Evolutionary conservation across 2,888 invertebrate species (phyloP), one percentile per base, ranked within the genome.

Genomic region (Drosophila antonietae): DNA sequence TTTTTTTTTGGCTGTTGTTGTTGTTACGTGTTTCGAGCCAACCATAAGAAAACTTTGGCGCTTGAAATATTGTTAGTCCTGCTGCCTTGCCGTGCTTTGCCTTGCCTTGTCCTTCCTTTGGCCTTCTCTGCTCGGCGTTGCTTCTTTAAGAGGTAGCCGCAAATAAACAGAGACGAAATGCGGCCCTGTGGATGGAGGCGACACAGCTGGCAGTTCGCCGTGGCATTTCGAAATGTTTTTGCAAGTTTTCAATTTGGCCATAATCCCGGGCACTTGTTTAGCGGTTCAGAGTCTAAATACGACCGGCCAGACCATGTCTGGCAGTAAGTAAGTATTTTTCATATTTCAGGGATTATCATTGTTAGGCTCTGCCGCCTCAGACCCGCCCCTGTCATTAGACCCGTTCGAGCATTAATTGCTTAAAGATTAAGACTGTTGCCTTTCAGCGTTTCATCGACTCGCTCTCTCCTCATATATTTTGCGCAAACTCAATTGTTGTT

Each of bases 41-140:
- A 49, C 65, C 65, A 62, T 61, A 74, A 66, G 81, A 78, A 87
- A 83, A 88, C 59, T 83, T 83, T 82, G 66, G 80, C 82, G 74
- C 78, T 88, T 86, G 81, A 88, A 86, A 88, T 81, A 86, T 88
- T 86, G 88, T 84, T 86, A 70, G 73, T 68, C 73, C 64, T 83
- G 70, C 69, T 68, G 68, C 52, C 23, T 23, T 23, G 23, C 23
- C 23, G n/a, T 23, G 68, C 70, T 70, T 41, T 14, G 33, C 23
- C 41, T 33, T 20, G 20, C 20, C 20, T 20, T 20, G 20, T 20
- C 20, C 20, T 20, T 20, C 20, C 20, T 20, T 20, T 3, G n/a
- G 39, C n/a, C n/a, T 3, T 3, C n/a, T n/a, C 8, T 2, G 14
- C 33, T 12, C 12, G 4, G 0, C 20, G 28, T 8, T n/a, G 18